Conservation (phyloP, 2,888 invertebrate species). For the Caenorhabditis auriculariae region DNA sequence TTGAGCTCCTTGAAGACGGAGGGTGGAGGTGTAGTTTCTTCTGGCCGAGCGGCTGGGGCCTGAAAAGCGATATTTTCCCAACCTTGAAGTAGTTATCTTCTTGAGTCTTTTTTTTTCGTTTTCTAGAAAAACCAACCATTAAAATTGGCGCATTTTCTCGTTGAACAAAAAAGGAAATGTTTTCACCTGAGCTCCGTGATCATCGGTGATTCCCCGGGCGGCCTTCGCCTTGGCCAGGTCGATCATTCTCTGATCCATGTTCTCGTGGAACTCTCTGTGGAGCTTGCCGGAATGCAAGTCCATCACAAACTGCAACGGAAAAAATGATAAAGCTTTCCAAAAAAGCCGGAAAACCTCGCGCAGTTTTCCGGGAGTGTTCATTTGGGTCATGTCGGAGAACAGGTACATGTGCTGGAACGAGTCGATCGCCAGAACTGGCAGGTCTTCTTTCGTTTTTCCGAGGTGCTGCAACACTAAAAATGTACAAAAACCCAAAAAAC, state of each 20-base stretch:
- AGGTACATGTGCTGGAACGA: slow-evolving; percentile 99
- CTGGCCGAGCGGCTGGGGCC: slow-evolving; percentile 74
- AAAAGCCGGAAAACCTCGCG: too few relatives aligned
- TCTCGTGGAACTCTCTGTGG: slow-evolving; percentile 93
- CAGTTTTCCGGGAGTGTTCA: slow-evolving; percentile 60
- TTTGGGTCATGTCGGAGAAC: slow-evolving; percentile 78
- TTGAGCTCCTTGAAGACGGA: slow-evolving; percentile 88
- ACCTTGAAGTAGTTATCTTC: too few relatives aligned
- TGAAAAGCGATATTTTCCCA: slow-evolving; percentile 2
- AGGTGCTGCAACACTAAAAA: slow-evolving; percentile 11
- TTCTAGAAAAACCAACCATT: slow-evolving; percentile 4
- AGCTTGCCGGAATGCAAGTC: slow-evolving; percentile 95
- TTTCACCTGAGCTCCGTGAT: slow-evolving; percentile 19
- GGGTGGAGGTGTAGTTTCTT: slow-evolving; percentile 72
- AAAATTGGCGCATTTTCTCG: too few relatives aligned
- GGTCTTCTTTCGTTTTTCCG: slow-evolving; percentile 69
- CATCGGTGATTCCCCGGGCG: slow-evolving; percentile 34
- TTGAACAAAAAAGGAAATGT: too few relatives aligned
- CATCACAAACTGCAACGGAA: slow-evolving; percentile 71
- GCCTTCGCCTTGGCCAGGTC: slow-evolving; percentile 56
- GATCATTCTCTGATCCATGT: slow-evolving; percentile 75
- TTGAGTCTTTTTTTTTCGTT: too few relatives aligned
- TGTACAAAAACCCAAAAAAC: too few relatives aligned
- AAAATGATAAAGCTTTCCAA: background rate
- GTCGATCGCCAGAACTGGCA: slow-evolving; percentile 95